Conservation (phyloP, 2,113 vertebrate species). For the Hippocampus guttulatus region DNA sequence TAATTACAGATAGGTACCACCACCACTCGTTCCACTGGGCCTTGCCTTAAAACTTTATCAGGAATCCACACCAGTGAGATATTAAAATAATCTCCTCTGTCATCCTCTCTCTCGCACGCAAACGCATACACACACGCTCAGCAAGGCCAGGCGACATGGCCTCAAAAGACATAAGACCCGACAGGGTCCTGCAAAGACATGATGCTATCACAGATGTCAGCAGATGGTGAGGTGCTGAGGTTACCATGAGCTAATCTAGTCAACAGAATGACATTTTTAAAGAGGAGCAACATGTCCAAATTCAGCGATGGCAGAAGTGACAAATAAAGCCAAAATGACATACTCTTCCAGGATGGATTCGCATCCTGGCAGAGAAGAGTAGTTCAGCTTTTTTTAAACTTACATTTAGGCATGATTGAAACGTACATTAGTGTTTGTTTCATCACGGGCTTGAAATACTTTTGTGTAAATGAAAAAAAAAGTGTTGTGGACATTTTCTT, state of each 20-base stretch:
- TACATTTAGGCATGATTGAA: too few relatives aligned
- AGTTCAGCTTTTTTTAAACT: too few relatives aligned
- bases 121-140: slow-evolving; percentile 30
- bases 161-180: slow-evolving; percentile 22
- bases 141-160: slow-evolving; percentile 4
- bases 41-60: slow-evolving; percentile 75
- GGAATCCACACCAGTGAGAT: slow-evolving; percentile 75
- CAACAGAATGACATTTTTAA: not conserved
- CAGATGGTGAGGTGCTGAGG: slow-evolving; percentile 18
- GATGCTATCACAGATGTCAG: slow-evolving; percentile 27
- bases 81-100: slow-evolving; percentile 73
- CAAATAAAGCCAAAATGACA: not conserved
- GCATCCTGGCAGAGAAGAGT: not conserved
- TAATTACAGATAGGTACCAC: slow-evolving; percentile 80
- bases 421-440: too few relatives aligned
- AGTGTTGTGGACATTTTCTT: too few relatives aligned
- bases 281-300: slow-evolving; percentile 2
- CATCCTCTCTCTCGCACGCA: slow-evolving; percentile 37
- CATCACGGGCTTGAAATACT: too few relatives aligned
- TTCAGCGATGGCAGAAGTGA: not conserved
- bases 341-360: not conserved
- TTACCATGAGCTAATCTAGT: slow-evolving; percentile 15
- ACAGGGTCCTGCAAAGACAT: slow-evolving; percentile 13
- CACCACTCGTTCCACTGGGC: slow-evolving; percentile 69
- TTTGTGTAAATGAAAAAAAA: too few relatives aligned